These are phyloP conservation scores for Drosophila lacicola DNA, from an alignment of 2,888 invertebrate genomes.

Conservation along the genomic window DNA sequence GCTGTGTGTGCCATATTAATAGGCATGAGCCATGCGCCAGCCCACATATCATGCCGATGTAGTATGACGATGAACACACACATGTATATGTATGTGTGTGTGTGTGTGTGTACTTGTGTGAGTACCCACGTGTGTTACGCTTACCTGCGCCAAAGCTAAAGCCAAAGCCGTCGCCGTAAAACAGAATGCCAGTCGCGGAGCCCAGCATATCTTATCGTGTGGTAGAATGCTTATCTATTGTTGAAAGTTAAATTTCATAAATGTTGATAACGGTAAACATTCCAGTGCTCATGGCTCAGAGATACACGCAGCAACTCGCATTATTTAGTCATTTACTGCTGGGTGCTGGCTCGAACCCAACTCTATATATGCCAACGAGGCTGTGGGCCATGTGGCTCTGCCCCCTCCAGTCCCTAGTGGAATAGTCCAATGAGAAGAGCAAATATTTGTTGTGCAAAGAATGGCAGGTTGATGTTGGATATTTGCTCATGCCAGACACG, in stretches of 20 bases:
- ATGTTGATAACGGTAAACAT: slow-evolving; percentile 59
- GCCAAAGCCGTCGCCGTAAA: not conserved
- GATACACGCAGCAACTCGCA: not conserved
- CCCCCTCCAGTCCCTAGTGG: not conserved
- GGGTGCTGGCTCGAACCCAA: not conserved
- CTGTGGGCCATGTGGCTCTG: slow-evolving; percentile 22
- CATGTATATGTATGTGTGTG: not conserved
- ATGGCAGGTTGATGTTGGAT: slow-evolving; percentile 61
- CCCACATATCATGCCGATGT: slow-evolving; percentile 21
- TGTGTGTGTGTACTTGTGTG: slow-evolving; percentile 1
- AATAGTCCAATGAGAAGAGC: slow-evolving; percentile 27
- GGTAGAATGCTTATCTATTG: slow-evolving; percentile 53
- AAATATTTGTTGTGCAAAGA: slow-evolving; percentile 65
- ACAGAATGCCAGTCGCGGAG: not conserved
- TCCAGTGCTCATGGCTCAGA: slow-evolving; percentile 3
- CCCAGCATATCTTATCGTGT: slow-evolving; percentile 56
- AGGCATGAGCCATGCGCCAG: slow-evolving; percentile 45
- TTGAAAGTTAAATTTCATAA: slow-evolving; percentile 65
- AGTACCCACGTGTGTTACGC: slow-evolving; percentile 35
- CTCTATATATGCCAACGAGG: slow-evolving; percentile 1
- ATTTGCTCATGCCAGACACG: slow-evolving; percentile 62
- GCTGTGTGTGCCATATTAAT: slow-evolving; percentile 52
- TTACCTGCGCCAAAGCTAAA: slow-evolving; percentile 22
- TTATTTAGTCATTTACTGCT: slow-evolving; percentile 8
- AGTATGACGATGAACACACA: not conserved